These are phyloP conservation scores for Arrhamphus sclerolepis DNA, from an alignment of 2,797 vertebrate species.

Conservation along the genomic window DNA sequence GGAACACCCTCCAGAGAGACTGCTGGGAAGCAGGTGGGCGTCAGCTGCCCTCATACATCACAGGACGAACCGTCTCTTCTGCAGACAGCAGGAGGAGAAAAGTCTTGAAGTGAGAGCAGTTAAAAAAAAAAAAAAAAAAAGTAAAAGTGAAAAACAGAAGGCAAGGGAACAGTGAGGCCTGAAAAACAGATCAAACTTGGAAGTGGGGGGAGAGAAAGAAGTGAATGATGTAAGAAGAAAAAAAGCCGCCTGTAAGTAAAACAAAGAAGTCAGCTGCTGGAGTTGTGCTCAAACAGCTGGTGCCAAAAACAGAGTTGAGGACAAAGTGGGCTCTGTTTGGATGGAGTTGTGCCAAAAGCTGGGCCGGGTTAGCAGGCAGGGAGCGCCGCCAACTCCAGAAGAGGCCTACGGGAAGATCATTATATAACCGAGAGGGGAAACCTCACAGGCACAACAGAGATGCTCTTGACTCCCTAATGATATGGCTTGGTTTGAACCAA, in stretches of 20 bases:
- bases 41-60: conserved; percentile 83
- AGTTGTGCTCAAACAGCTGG: conserved; percentile 81
- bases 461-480: conserved; percentile 77
- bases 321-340: conserved; percentile 85
- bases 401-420: conserved; percentile 77
- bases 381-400: conserved; percentile 66
- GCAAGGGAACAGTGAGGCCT: conserved; percentile 34
- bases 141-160: conserved; percentile 46
- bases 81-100: conserved; percentile 42
- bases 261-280: conserved; percentile 85
- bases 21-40: conserved; percentile 80
- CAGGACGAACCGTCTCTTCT: conserved; percentile 68
- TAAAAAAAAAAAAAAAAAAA: conserved; percentile 59
- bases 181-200: conserved; percentile 65
- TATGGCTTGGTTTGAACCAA: conserved; percentile 67
- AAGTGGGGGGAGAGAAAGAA: conserved; percentile 3
- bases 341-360: conserved; percentile 75
- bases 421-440: conserved; percentile 80
- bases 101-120: conserved; percentile 44
- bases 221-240: conserved; percentile 67
- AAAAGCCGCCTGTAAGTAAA: conserved; percentile 65
- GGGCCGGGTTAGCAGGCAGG: conserved; percentile 68
- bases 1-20: conserved; percentile 68
- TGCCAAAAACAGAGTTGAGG: conserved; percentile 80
- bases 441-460: conserved; percentile 73